A percentile compares a stretch with the other conserved stretches of the same genome.
These are phyloP conservation scores for Cylloceria caligata DNA, from an alignment of 2,888 invertebrate species.

Conservation along the genomic window DNA sequence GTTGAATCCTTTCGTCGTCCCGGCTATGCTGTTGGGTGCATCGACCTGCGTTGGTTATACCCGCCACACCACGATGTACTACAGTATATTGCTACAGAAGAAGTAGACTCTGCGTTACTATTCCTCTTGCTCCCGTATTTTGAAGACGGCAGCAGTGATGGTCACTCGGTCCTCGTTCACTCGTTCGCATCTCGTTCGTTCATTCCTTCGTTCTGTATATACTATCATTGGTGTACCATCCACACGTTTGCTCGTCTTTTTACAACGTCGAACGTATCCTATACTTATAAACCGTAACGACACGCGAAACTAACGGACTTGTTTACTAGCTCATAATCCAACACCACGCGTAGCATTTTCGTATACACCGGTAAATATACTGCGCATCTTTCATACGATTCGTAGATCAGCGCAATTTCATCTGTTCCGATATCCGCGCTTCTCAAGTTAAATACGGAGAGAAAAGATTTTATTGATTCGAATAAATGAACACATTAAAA, in stretches of 20 bases:
- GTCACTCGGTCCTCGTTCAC: slow-evolving; percentile 17
- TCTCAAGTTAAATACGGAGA: too few relatives aligned
- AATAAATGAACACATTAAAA: too few relatives aligned
- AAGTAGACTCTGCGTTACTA: slow-evolving; percentile 25
- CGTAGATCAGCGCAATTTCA: too few relatives aligned
- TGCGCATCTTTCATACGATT: slow-evolving; percentile 3
- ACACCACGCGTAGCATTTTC: slow-evolving; percentile 72
- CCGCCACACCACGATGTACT: background rate
- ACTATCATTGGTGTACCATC: background rate
- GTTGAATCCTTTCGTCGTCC: slow-evolving; percentile 71
- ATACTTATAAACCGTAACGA: slow-evolving; percentile 82
- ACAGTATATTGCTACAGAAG: background rate
- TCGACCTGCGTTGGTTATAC: slow-evolving; percentile 70
- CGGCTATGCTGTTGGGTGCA: slow-evolving; percentile 71
- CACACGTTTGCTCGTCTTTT: slow-evolving; percentile 55
- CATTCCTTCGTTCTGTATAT: background rate
- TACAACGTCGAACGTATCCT: slow-evolving; percentile 78
- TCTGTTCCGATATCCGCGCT: too few relatives aligned
- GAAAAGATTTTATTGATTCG: too few relatives aligned
- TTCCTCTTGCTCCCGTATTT: slow-evolving; percentile 68
- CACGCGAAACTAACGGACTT: slow-evolving; percentile 81
- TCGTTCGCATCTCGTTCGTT: slow-evolving; percentile 18
- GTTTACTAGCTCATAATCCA: slow-evolving; percentile 66
- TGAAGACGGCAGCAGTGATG: slow-evolving; percentile 21
- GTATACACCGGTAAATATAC: background rate